Percentiles rank a stretch among this genome's conserved stretches.
These are phyloP conservation scores for Caenorhabditis drosophilae DNA, from an alignment of 2,888 invertebrate genomes.

Conservation along the genomic window DNA sequence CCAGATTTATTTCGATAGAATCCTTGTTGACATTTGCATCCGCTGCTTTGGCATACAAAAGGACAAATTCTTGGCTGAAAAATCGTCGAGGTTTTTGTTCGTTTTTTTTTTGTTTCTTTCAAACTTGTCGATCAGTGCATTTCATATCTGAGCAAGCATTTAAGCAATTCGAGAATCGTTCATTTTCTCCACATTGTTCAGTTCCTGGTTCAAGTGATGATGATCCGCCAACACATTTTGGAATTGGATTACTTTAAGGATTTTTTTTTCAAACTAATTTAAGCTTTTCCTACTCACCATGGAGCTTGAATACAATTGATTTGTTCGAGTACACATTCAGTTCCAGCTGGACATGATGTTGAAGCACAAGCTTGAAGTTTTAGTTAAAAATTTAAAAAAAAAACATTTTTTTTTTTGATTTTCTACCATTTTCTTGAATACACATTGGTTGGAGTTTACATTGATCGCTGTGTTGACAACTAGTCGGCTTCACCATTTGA, in stretches of 20 bases:
- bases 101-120: too few relatives aligned
- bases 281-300: too few relatives aligned
- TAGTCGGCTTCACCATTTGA: conserved; percentile 12
- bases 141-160: neutral
- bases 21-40: too few relatives aligned
- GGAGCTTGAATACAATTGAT: conserved; percentile 19
- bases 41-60: too few relatives aligned
- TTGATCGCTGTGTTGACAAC: conserved; percentile 5
- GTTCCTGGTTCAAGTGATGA: neutral
- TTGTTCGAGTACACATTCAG: conserved; percentile 17
- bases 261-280: too few relatives aligned
- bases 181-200: neutral
- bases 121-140: too few relatives aligned
- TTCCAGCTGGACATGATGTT: conserved; percentile 7
- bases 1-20: too few relatives aligned
- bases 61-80: too few relatives aligned
- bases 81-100: too few relatives aligned
- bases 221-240: neutral
- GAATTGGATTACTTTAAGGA: too few relatives aligned
- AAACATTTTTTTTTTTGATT: too few relatives aligned
- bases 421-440: conserved; percentile 13
- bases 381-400: too few relatives aligned
- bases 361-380: conserved; percentile 9
- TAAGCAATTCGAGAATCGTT: neutral
- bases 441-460: conserved; percentile 14